These are phyloP conservation scores for Trachelus stipa DNA, from an alignment of 2,888 invertebrate genomes.

Conservation along the genomic window DNA sequence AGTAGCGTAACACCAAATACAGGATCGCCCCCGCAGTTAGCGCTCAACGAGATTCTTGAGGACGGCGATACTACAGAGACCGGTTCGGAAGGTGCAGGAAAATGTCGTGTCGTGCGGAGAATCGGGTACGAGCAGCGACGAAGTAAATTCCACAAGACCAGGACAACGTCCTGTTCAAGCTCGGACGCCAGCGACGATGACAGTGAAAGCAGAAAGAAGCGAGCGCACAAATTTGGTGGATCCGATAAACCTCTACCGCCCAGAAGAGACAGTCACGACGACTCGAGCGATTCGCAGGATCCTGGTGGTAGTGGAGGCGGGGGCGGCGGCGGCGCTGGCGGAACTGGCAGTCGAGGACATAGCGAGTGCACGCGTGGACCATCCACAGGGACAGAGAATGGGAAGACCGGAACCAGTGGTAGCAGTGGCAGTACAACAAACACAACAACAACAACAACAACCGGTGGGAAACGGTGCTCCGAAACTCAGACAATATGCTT, in stretches of 20 bases:
- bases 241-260: constrained; percentile 74
- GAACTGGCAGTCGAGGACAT: constrained; percentile 41
- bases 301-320: constrained; percentile 69
- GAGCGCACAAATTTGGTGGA: constrained; percentile 77
- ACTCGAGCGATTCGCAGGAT: constrained; percentile 88
- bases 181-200: constrained; percentile 94
- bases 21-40: constrained; percentile 65
- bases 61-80: constrained; percentile 68
- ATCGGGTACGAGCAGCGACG: constrained; percentile 72
- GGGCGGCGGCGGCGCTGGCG: constrained; percentile 55
- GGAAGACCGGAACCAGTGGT: constrained; percentile 35
- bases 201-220: constrained; percentile 84
- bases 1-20: constrained; percentile 61
- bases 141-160: constrained; percentile 77
- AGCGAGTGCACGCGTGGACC: constrained; percentile 49
- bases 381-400: constrained; percentile 36
- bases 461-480: constrained; percentile 51
- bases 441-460: constrained; percentile 45
- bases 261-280: constrained; percentile 85
- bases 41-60: constrained; percentile 77
- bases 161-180: constrained; percentile 92
- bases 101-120: constrained; percentile 50
- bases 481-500: constrained; percentile 62
- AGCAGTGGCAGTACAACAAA: constrained; percentile 47
- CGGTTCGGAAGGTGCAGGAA: constrained; percentile 35